Conservation (phyloP, 2,113 vertebrate genomes). For the Fukomys damarensis region DNA sequence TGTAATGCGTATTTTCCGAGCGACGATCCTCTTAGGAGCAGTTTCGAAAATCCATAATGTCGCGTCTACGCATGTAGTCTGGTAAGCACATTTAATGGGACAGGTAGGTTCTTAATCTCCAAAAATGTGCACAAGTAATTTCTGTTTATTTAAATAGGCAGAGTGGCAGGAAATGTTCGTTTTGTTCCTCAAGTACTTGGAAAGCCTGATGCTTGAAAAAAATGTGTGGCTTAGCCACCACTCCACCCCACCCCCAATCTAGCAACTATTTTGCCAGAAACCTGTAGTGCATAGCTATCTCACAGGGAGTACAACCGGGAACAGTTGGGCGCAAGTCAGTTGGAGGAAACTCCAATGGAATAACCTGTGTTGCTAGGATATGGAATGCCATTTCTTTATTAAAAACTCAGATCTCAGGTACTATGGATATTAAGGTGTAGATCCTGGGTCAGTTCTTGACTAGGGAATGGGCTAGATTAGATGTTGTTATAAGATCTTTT, state of each 20-base stretch:
- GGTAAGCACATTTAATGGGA: neutral
- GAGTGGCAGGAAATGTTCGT: neutral
- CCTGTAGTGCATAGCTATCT: neutral
- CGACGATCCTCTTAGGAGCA: neutral
- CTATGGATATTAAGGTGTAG: neutral
- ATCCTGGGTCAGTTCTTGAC: neutral
- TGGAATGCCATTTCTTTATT: neutral
- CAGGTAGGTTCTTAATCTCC: neutral
- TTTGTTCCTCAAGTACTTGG: neutral
- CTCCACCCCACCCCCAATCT: neutral
- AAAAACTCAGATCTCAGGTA: neutral
- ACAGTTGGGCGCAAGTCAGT: neutral
- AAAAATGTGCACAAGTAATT: neutral
- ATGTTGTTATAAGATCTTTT: neutral
- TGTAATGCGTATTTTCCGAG: constrained; percentile 40
- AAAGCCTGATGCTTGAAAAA: neutral
- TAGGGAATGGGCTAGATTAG: neutral
- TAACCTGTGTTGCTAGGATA: neutral
- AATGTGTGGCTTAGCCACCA: too few relatives aligned
- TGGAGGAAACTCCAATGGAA: neutral
- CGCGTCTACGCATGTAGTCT: neutral
- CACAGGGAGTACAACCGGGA: neutral
- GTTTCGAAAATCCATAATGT: neutral
- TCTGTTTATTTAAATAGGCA: neutral
- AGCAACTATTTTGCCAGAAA: neutral